These are phyloP conservation scores for Ictalurus furcatus DNA, from an alignment of 2,113 vertebrate genomes.

Conservation along the genomic window DNA sequence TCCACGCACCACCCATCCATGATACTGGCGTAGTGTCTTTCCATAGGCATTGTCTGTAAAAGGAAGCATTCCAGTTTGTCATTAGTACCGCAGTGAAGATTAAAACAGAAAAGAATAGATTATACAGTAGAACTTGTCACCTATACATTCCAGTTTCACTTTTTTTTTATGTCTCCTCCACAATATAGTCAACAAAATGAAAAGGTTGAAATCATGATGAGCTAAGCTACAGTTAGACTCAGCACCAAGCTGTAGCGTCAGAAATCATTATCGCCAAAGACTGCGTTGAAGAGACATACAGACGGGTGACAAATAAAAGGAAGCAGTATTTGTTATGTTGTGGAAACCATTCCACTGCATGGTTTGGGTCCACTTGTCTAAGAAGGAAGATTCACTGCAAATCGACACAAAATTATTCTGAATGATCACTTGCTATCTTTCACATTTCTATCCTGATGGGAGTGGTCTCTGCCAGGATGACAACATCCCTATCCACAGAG, in stretches of 20 bases:
- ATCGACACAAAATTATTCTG: background rate
- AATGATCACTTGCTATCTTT: background rate
- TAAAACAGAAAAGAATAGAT: background rate
- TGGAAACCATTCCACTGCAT: background rate
- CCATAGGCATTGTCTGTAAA: slow-evolving; percentile 89
- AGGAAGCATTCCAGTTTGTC: slow-evolving; percentile 4
- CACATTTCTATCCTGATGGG: background rate
- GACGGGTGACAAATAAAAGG: background rate
- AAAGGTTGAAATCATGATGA: background rate
- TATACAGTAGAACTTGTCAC: background rate
- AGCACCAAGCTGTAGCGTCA: background rate
- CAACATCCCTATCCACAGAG: background rate
- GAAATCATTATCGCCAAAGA: background rate
- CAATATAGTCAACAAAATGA: background rate
- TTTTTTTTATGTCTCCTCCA: background rate
- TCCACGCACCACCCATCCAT: slow-evolving; percentile 95
- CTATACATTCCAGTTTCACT: background rate
- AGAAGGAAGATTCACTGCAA: background rate
- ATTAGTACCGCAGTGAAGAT: background rate
- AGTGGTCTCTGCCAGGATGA: background rate
- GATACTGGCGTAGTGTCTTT: slow-evolving; percentile 90
- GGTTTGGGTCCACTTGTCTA: background rate
- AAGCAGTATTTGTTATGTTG: background rate
- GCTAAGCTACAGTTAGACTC: background rate
- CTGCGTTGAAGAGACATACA: background rate